Evolutionary conservation across 2,797 vertebrate genomes (phyloP).

Genomic region (Australoheros facetus): DNA sequence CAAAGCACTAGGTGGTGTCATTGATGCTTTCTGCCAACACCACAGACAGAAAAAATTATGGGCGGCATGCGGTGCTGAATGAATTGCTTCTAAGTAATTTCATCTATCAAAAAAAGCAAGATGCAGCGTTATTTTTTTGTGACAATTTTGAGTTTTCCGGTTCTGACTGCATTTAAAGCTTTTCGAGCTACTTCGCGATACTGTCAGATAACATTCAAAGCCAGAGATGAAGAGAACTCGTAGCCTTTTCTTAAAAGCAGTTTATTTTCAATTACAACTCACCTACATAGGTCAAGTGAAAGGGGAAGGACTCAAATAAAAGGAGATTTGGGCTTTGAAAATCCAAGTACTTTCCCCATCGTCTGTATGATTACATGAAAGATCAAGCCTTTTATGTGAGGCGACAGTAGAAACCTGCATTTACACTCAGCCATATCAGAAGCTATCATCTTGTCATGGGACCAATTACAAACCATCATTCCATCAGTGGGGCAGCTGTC

Average conservation of each 20-base stretch:
- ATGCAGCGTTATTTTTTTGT: constrained; percentile 2
- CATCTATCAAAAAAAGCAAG: not conserved
- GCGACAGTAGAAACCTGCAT: not conserved
- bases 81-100: not conserved
- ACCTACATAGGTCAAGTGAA: constrained; percentile 7
- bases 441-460: constrained; percentile 39
- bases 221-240: not conserved
- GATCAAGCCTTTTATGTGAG: not conserved
- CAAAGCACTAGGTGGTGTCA: not conserved
- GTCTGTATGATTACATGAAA: constrained; percentile 35
- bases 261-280: constrained; percentile 15
- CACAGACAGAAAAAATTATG: constrained; percentile 2
- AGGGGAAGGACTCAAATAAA: constrained; percentile 26
- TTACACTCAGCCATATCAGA: constrained; percentile 31
- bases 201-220: not conserved
- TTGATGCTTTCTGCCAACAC: not conserved
- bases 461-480: constrained; percentile 37
- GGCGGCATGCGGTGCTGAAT: not conserved
- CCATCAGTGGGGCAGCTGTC: constrained; percentile 15
- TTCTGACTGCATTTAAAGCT: not conserved
- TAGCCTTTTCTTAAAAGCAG: constrained; percentile 2
- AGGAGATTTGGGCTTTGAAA: constrained; percentile 37
- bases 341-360: not conserved
- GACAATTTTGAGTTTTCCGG: not conserved
- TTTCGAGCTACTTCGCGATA: not conserved